These are phyloP conservation scores for Ecliptopera silaceata DNA, from an alignment of 2,888 invertebrate genomes.

Conservation along the genomic window DNA sequence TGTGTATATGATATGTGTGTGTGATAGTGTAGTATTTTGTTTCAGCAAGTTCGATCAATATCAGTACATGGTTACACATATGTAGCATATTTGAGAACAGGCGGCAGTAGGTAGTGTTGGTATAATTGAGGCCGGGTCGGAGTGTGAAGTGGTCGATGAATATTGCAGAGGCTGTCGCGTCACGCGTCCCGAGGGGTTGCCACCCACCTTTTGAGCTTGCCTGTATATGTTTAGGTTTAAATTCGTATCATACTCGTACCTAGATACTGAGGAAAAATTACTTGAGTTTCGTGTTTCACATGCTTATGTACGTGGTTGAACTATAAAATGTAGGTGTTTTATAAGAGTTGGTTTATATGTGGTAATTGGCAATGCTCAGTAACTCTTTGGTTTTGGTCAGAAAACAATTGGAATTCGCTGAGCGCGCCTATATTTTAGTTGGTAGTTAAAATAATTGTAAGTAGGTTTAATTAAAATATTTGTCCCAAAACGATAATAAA, in stretches of 20 bases:
- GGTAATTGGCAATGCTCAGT: too few species aligned
- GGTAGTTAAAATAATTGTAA: too few species aligned
- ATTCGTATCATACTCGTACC: constrained; percentile 13
- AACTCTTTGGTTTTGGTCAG: too few species aligned
- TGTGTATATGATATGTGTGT: too few species aligned
- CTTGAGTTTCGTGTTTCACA: neutral
- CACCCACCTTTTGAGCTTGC: constrained; percentile 27
- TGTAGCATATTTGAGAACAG: constrained; percentile 35
- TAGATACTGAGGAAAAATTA: neutral
- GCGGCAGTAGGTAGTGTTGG: constrained; percentile 38
- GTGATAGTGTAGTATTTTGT: neutral
- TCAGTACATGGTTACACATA: constrained; percentile 3
- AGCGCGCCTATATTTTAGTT: too few species aligned
- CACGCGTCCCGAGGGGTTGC: constrained; percentile 47
- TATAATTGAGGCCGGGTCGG: constrained; percentile 53
- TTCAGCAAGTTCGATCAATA: constrained; percentile 5
- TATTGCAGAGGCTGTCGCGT: constrained; percentile 68
- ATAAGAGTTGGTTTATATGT: too few species aligned
- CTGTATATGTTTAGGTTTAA: constrained; percentile 22
- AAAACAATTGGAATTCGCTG: too few species aligned
- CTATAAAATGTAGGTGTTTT: too few species aligned
- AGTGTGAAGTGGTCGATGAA: constrained; percentile 71
- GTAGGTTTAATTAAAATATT: neutral
- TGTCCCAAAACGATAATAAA: neutral
- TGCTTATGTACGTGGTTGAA: neutral